Conservation (phyloP, 2,888 invertebrate genomes). For the Pollenia amentaria region DNA sequence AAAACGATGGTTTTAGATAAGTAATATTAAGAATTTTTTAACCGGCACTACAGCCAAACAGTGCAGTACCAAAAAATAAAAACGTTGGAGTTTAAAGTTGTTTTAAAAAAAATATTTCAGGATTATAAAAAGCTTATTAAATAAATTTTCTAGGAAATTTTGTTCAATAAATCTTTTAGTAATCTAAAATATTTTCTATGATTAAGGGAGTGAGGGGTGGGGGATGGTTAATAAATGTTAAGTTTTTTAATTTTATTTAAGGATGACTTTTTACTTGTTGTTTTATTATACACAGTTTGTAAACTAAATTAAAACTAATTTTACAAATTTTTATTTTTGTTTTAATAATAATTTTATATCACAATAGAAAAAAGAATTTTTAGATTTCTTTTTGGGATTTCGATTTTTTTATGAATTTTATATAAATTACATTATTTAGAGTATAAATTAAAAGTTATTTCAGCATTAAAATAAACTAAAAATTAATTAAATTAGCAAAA, state of each 20-base stretch:
- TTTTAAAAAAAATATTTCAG: background rate
- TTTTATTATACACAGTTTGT: slow-evolving; percentile 60
- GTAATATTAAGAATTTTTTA: background rate
- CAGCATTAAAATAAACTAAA: slow-evolving; percentile 30
- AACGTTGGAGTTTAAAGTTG: background rate
- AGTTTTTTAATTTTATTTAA: background rate
- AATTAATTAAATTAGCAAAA: slow-evolving; percentile 26
- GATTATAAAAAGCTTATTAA: too few species aligned
- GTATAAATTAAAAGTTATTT: slow-evolving; percentile 9
- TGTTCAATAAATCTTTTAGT: background rate
- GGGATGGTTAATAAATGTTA: background rate
- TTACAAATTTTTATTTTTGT: slow-evolving; percentile 42
- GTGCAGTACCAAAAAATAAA: slow-evolving; percentile 25
- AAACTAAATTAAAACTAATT: slow-evolving; percentile 69
- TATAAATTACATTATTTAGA: slow-evolving; percentile 34
- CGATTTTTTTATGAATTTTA: slow-evolving; percentile 38
- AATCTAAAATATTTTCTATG: too few species aligned
- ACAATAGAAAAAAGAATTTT: slow-evolving; percentile 83
- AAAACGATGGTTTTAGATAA: slow-evolving; percentile 58
- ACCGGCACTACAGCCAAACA: slow-evolving; percentile 15
- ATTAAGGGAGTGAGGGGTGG: too few species aligned
- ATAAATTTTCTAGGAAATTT: background rate
- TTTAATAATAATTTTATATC: slow-evolving; percentile 80
- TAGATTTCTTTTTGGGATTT: slow-evolving; percentile 68
- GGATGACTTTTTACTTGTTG: slow-evolving; percentile 40